Percentiles rank a stretch among this genome's conserved stretches.
Conservation (phyloP, 1,140 invertebrate species). For the Triops longicaudatus region DNA sequence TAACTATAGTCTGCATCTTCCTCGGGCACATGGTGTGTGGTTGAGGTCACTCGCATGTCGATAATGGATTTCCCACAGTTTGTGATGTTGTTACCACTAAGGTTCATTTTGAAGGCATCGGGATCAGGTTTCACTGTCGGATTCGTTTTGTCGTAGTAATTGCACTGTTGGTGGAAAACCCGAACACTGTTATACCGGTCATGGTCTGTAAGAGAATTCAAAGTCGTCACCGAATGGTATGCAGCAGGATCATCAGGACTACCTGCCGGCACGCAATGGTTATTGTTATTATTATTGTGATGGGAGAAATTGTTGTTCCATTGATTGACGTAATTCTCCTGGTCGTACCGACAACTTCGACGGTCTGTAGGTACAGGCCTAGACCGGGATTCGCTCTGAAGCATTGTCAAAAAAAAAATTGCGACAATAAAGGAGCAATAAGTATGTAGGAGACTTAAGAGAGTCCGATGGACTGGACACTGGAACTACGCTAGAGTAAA, state of each 20-base stretch:
- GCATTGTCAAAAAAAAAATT: neutral
- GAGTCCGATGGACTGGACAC: neutral
- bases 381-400: neutral
- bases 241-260: neutral
- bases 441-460: too few relatives aligned
- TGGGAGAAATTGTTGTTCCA: neutral
- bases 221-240: neutral
- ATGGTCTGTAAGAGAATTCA: neutral
- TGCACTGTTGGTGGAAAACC: neutral
- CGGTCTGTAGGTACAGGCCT: neutral
- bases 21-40: neutral
- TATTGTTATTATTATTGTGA: neutral
- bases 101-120: neutral
- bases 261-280: neutral
- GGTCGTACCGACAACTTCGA: neutral
- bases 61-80: neutral
- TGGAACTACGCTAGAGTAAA: neutral
- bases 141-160: constrained; percentile 2
- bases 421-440: too few relatives aligned
- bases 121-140: neutral
- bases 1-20: neutral
- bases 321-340: neutral
- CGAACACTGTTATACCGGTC: neutral
- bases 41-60: constrained; percentile 1
- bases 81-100: neutral